phyloP scores from a whole-genome alignment of 2,797 vertebrate genomes.

The Chromis chromis region DNA sequence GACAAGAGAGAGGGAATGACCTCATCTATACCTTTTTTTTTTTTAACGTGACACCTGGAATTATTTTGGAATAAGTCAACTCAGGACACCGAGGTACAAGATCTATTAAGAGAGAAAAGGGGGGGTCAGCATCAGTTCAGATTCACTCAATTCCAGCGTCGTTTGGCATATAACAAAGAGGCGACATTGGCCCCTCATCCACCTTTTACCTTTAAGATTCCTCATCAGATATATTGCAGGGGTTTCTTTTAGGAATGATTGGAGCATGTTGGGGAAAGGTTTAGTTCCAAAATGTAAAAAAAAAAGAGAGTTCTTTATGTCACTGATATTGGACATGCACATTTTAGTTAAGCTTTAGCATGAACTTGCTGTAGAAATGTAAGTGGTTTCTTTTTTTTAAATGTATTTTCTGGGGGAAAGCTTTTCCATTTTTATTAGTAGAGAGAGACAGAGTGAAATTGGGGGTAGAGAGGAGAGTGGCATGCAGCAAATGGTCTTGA shows the following conservation, averaged over 20 bases:
- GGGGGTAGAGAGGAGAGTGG: too few species aligned
- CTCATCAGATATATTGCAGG: neutral
- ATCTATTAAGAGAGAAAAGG: conserved; percentile 47
- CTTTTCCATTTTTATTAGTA: too few species aligned
- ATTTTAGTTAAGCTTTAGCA: too few species aligned
- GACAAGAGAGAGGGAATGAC: conserved; percentile 56
- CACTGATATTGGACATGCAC: too few species aligned
- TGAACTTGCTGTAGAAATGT: neutral
- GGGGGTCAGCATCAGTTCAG: conserved; percentile 47
- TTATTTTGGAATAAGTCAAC: conserved; percentile 54
- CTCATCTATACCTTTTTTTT: conserved; percentile 53
- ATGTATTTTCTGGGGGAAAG: too few species aligned
- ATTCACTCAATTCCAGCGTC: conserved; percentile 29
- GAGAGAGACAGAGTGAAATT: too few species aligned
- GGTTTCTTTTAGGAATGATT: neutral
- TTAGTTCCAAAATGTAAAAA: neutral
- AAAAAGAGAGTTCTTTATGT: too few species aligned
- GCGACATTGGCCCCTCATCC: neutral
- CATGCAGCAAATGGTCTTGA: too few species aligned
- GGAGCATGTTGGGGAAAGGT: neutral
- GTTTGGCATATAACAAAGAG: conserved; percentile 48
- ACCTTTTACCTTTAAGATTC: conserved; percentile 45
- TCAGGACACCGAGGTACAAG: conserved; percentile 22
- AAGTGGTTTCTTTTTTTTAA: neutral
- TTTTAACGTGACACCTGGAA: conserved; percentile 32